Percentiles rank a stretch among this genome's conserved stretches.
Conservation (phyloP, 2,797 vertebrate species). For the Artibeus lituratus region DNA sequence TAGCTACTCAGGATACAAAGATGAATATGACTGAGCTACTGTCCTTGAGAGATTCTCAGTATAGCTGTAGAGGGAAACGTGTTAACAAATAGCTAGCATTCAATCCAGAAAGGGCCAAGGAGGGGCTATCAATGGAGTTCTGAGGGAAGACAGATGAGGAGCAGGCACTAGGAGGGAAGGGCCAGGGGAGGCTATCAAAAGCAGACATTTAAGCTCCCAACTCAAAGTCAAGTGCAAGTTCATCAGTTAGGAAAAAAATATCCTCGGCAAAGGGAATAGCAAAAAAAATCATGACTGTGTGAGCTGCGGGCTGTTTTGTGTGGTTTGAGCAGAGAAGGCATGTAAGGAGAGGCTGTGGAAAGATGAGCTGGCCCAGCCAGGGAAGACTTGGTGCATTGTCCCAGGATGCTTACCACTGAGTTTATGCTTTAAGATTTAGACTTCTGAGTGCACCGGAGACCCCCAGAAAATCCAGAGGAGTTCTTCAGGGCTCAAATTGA, state of each 20-base stretch:
- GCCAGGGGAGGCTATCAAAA: background rate
- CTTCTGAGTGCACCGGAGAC: background rate
- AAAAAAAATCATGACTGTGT: background rate
- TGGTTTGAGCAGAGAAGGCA: background rate
- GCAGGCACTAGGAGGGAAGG: background rate
- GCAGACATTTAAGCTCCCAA: background rate
- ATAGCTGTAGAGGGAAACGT: background rate
- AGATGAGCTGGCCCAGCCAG: too few species aligned
- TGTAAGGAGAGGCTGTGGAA: background rate
- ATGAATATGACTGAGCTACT: background rate
- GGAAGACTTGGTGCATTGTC: background rate
- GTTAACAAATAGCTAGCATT: background rate
- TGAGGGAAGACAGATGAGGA: background rate
- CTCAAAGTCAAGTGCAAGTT: slow-evolving; percentile 17
- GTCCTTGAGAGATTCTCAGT: background rate
- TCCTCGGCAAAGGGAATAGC: background rate
- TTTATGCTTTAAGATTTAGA: background rate
- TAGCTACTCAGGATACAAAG: background rate
- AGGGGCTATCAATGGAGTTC: background rate
- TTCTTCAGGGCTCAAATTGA: background rate
- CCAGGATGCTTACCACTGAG: background rate
- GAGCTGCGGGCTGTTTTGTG: background rate
- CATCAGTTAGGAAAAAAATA: background rate
- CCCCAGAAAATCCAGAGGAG: background rate
- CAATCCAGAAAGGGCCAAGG: background rate